These are phyloP conservation scores for Ptilonorhynchus violaceus DNA, from an alignment of 2,113 vertebrate genomes.

Conservation along the genomic window DNA sequence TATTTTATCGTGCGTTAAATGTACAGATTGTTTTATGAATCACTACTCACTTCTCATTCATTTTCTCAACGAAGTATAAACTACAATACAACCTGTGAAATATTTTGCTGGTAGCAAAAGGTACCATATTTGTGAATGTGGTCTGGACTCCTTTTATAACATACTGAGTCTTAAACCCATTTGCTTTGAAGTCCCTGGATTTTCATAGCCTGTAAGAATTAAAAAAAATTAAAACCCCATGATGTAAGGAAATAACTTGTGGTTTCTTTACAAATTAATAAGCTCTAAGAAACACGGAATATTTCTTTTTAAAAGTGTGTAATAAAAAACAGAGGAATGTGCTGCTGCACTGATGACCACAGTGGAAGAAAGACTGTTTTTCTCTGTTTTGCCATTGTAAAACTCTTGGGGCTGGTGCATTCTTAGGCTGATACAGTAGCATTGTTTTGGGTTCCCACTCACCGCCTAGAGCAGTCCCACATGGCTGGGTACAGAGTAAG, in stretches of 20 bases:
- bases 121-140: constrained; percentile 13
- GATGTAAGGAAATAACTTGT: constrained; percentile 65
- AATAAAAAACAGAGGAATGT: constrained; percentile 56
- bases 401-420: constrained; percentile 30
- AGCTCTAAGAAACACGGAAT: constrained; percentile 53
- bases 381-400: constrained; percentile 44
- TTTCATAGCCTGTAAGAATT: constrained; percentile 21
- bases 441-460: constrained; percentile 29
- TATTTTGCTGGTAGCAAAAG: constrained; percentile 4
- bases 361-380: constrained; percentile 60
- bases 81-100: constrained; percentile 41
- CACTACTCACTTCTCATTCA: neutral
- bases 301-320: constrained; percentile 59
- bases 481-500: constrained; percentile 66
- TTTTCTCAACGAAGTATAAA: neutral
- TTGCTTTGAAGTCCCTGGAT: constrained; percentile 59
- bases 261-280: constrained; percentile 73
- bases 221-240: neutral
- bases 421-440: constrained; percentile 3
- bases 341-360: constrained; percentile 34
- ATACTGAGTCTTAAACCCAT: constrained; percentile 46
- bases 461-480: constrained; percentile 67
- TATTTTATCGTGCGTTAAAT: neutral
- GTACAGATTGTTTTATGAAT: constrained; percentile 17
- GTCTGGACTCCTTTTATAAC: constrained; percentile 41